Evolutionary conservation across 2,113 vertebrate species (phyloP).

Genomic region (Myotis davidii): DNA sequence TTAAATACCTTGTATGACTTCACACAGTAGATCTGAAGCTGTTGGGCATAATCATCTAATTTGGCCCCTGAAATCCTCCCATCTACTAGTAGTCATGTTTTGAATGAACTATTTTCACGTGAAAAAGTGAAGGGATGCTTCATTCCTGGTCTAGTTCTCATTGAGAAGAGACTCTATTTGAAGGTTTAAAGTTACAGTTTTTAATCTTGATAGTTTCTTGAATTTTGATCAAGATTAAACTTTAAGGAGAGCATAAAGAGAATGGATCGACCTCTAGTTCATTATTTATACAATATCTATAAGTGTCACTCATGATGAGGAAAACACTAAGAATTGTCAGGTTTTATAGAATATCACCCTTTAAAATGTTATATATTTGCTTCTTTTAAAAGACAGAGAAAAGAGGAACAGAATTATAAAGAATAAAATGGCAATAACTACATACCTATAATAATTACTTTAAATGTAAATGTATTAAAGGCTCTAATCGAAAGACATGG

Average conservation of each 20-base stretch:
- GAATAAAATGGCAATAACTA: background rate
- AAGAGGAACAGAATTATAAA: background rate
- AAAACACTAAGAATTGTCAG: background rate
- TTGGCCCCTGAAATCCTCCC: background rate
- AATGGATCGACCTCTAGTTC: background rate
- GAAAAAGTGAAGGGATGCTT: background rate
- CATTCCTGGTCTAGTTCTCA: background rate
- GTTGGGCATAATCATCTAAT: background rate
- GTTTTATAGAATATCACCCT: background rate
- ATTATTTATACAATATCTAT: background rate
- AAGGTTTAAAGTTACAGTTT: background rate
- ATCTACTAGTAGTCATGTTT: background rate
- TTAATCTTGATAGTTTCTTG: slow-evolving; percentile 9
- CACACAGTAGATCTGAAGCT: background rate
- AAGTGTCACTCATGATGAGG: background rate
- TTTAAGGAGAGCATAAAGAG: background rate
- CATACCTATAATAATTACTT: background rate
- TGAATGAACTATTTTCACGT: background rate
- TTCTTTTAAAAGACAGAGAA: background rate
- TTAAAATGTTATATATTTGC: background rate
- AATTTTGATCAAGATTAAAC: slow-evolving; percentile 8
- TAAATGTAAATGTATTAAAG: background rate
- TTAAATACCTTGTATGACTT: background rate
- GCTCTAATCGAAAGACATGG: background rate
- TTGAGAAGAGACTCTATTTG: background rate